Evolutionary conservation across 2,888 invertebrate genomes (phyloP), one percentile per base, ranked within the genome.

Genomic region (Eupithecia subumbrata): DNA sequence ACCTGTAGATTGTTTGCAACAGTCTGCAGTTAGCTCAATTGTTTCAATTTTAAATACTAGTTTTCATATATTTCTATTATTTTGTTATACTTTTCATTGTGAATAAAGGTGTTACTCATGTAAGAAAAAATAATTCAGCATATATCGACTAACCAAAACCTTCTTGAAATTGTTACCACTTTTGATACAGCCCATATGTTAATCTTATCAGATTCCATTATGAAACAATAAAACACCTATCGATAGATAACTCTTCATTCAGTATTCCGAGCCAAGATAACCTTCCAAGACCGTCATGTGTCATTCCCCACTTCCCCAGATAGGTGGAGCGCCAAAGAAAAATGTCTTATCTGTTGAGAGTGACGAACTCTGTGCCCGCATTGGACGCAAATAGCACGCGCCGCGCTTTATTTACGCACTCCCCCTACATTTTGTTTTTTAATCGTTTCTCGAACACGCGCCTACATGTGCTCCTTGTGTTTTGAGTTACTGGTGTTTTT

Each of bases 371-470:
- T 77, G 52, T 83, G 84, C 78, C 80, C 86, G 85, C 86, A 86
- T 1, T 85, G 80, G 88, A 89, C 85, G 84, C 90, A 91, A 92
- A 93, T 93, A 93, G 92, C 91, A 86, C 88, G 87, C 88, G 88
- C 84, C 84, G 83, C 82, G 84, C 78, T 90, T 89, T 91, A 92
- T 91, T 91, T 91, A 89, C 87, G 84, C 84, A 85, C 88, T 89
- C 89, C 90, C 68, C 91, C 88, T 85, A 85, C 82, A 84, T 87
- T 86, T 87, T 88, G 85, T 86, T 85, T 86, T 86, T 87, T 85
- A 80, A 81, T 80, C 79, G 82, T 86, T 85, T 84, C 78, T 74
- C 77, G 86, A 85, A 84, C 60, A 82, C 77, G 77, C 25, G 66
- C 16, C 37, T 77, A 77, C 73, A 75, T 73, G 67, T 74, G 66